Base-by-base conservation (phyloP, 2,797 vertebrate species). In the Sphaeramia orbicularis region DNA sequence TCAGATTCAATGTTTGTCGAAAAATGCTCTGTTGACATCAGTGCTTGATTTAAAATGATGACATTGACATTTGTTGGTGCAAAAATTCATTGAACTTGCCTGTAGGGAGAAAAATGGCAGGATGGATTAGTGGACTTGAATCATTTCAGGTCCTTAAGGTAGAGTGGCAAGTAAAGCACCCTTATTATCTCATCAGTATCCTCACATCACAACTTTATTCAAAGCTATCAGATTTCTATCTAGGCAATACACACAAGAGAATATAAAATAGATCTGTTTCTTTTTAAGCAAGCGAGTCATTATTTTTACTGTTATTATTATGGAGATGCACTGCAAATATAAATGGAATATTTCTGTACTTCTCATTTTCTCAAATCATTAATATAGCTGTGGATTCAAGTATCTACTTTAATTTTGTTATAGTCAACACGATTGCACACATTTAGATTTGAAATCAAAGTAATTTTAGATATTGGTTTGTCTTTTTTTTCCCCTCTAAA, bases 161-260 rank as follows among this genome's bases (percentile, higher is more conserved):
- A 84, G 85, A 92, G 80, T 81, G 90, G 88, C 85, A 87, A 87
- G 87, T 86, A 80, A 87, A 93, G 90, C 89, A 93, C 90, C 92
- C 87, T 86, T 90, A 65, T 77, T 64, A 77, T 78, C 66, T 76
- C 76, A 83, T 70, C 77, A 84, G 63, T 81, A 82, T 77, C 70
- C 80, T 77, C 74, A 78, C 72, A 41, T 69, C 78, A 74, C 73
- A 70, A 76, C 77, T 74, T 66, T 76, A 76, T 80, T 78, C 87
- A 89, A 89, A 90, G 85, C 84, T 91, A 85, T 87, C 78, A 84
- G 76, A 91, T 83, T 86, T 80, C 86, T 88, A 86, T 78, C 84
- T 86, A 83, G 60, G 71, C 84, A 78, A 87, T 76, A 86, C 76
- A 90, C 87, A 90, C 82, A 84, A 76, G 79, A 83, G 73, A 87